These are phyloP conservation scores for Acleris laterana DNA, from an alignment of 2,888 invertebrate genomes.

Conservation along the genomic window DNA sequence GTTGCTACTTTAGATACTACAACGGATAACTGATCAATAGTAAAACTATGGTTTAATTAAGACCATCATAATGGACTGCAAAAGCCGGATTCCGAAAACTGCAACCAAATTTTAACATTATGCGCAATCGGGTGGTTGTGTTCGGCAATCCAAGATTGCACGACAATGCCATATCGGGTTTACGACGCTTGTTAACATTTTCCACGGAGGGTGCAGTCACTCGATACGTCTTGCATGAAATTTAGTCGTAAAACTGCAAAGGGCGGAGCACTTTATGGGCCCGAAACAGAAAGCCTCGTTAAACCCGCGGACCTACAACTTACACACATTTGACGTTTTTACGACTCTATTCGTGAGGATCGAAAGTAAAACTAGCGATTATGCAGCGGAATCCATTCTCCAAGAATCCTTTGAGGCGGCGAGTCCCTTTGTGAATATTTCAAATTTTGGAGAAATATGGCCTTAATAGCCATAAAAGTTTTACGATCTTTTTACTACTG, in stretches of 20 bases:
- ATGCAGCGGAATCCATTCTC: conserved; percentile 64
- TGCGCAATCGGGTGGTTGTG: no score
- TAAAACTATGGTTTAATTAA: no score
- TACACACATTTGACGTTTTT: conserved; percentile 64
- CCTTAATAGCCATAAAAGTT: conserved; percentile 72
- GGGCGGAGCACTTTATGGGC: conserved; percentile 65
- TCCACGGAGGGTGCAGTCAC: conserved; percentile 48
- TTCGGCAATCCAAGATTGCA: conserved; percentile 14
- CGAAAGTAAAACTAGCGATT: conserved; percentile 62
- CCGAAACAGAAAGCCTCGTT: conserved; percentile 65
- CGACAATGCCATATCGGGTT: conserved; percentile 16
- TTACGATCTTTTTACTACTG: conserved; percentile 78
- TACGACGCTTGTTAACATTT: conserved; percentile 48
- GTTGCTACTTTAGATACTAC: no score
- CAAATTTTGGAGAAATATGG: conserved; percentile 73
- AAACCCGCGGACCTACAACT: conserved; percentile 50
- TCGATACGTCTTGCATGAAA: conserved; percentile 55
- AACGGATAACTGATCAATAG: not conserved
- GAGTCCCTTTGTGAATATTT: conserved; percentile 68
- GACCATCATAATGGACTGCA: no score
- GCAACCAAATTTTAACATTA: no score
- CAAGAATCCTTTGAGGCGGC: conserved; percentile 62
- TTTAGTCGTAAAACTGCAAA: conserved; percentile 57
- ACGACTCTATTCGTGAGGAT: conserved; percentile 72
- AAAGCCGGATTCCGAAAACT: no score